These are phyloP conservation scores for Euzophera pinguis DNA, from an alignment of 2,888 invertebrate species.

Conservation along the genomic window DNA sequence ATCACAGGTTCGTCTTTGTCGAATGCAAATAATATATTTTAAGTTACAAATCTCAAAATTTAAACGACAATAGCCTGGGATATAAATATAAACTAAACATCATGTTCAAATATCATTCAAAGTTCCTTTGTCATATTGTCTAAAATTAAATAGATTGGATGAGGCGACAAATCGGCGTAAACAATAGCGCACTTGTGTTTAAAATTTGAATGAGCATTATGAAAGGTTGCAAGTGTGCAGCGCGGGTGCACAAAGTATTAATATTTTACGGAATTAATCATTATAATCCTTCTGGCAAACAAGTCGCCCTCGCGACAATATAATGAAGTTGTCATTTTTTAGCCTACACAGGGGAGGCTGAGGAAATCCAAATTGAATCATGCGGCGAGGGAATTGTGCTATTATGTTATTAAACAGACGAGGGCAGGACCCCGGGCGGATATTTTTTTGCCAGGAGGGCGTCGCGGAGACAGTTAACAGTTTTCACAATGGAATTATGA, in stretches of 20 bases:
- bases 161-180: constrained; percentile 43
- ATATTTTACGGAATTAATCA: constrained; percentile 79
- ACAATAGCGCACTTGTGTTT: constrained; percentile 61
- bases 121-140: background rate
- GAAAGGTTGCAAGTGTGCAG: constrained; percentile 65
- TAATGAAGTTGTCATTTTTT: constrained; percentile 81
- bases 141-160: constrained; percentile 19
- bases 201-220: constrained; percentile 61
- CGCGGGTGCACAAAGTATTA: constrained; percentile 73
- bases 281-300: constrained; percentile 79
- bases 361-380: constrained; percentile 85
- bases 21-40: too few species aligned
- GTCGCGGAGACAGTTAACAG: constrained; percentile 76
- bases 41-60: too few species aligned
- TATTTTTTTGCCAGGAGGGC: constrained; percentile 71
- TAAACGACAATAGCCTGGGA: background rate
- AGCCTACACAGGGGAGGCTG: constrained; percentile 74
- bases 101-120: background rate
- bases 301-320: constrained; percentile 75
- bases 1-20: too few species aligned
- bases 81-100: background rate
- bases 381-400: constrained; percentile 84
- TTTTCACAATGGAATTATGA: constrained; percentile 79
- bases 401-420: constrained; percentile 83
- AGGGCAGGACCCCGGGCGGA: constrained; percentile 78